Conservation (phyloP, 2,888 invertebrate species). For the Conchocele bisecta region DNA sequence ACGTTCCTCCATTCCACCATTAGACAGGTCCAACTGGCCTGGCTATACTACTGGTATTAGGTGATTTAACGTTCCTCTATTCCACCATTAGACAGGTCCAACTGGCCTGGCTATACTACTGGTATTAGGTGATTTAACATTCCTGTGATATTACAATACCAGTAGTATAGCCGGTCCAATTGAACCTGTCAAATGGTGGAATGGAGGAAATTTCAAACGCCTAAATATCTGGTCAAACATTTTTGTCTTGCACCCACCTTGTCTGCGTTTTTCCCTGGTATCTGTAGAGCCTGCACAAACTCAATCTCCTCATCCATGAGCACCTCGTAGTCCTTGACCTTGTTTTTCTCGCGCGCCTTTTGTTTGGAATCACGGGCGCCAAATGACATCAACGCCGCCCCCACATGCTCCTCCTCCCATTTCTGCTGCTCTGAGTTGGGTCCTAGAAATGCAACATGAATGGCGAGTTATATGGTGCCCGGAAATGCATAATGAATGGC, state of each 20-base stretch:
- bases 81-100: too few relatives aligned
- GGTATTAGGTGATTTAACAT: too few relatives aligned
- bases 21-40: too few relatives aligned
- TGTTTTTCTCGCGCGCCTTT: constrained; percentile 75
- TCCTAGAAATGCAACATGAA: too few relatives aligned
- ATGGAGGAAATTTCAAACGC: not conserved
- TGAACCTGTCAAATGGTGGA: too few relatives aligned
- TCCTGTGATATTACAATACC: not conserved
- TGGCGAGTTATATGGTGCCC: too few relatives aligned
- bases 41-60: too few relatives aligned
- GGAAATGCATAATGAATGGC: too few relatives aligned
- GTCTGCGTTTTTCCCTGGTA: constrained; percentile 83
- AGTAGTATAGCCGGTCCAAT: too few relatives aligned
- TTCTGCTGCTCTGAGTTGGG: constrained; percentile 88
- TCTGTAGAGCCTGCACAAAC: constrained; percentile 90
- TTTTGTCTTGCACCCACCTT: constrained; percentile 61
- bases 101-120: too few relatives aligned
- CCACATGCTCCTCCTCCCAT: constrained; percentile 99
- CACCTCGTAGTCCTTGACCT: constrained; percentile 91
- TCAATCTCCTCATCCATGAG: constrained; percentile 98
- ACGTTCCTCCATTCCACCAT: too few relatives aligned
- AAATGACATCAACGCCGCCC: constrained; percentile 95
- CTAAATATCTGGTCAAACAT: not conserved
- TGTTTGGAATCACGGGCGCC: constrained; percentile 92
- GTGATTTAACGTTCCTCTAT: too few relatives aligned